Evolutionary conservation across 2,113 vertebrate species (phyloP), one percentile per base, ranked within the genome.

Genomic region (Eudyptes chrysolophus): DNA sequence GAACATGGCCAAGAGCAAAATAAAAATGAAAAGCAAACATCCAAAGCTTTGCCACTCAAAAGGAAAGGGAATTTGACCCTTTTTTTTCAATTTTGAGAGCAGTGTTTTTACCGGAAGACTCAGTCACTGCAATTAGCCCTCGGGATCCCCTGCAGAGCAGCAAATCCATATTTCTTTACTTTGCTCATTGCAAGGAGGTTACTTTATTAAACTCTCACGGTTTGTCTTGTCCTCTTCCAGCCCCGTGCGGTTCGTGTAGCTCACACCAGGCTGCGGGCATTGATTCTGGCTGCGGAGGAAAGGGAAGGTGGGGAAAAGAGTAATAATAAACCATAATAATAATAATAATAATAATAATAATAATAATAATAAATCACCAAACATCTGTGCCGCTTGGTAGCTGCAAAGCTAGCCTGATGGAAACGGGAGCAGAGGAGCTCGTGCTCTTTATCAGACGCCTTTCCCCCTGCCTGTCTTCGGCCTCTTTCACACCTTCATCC

Each of bases 221-320:
- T 54, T 84, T 32, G 11, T 13, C 49, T 60, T 10, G 16, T 78
- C 70, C 66, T 84, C 71, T 87, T 24, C 11, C 26, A 58, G 62
- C 42, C 44, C 40, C 7, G 7, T 3, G 24, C 1, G 2, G 14
- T 58, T 82, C 24, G 3, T 0, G 0, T 3, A 49, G 58, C 38
- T 44, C 30, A 15, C 1, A 0, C 3, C 18, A 78, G 25, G 42
- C 54, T 30, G 34, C 4, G 22, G 64, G 42, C 42, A 42, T 42
- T 42, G 42, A 42, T 42, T 42, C 42, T 42, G 42, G 20, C 61
- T 38, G 7, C 10, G 9, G 12, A 29, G 54, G 14, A 46, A 62
- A 26, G 52, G 32, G 10, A 32, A 83, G 29, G 14, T 12, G 36
- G n/a, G 40, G 78, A 32, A 58, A 38, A 54, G 20, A 18, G 54